Evolutionary conservation across 2,888 invertebrate genomes (phyloP), one percentile per base, ranked within the genome.

Genomic region (Brachynemurus nebulosus): DNA sequence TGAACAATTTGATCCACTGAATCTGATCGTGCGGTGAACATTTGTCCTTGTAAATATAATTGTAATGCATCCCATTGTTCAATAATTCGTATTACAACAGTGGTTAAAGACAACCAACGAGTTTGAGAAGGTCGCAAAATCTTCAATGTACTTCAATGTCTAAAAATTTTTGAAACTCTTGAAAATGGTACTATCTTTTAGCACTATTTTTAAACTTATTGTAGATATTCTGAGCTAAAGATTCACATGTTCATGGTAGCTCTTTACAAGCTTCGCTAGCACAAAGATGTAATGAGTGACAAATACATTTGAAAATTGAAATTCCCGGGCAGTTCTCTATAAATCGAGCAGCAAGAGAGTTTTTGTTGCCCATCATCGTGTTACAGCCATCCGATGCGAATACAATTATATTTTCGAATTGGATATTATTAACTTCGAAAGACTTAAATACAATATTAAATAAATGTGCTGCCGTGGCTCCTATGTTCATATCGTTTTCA

Each of bases 271-370:
- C 57, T 42, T 55, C 51, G 44, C 53, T 55, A 17, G 55, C 56
- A 40, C 57, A 59, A 9, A 60, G 43, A 48, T 57, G 56, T 39
- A 55, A 21, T 1, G 56, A 57, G 47, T 60, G 59, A 35, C 57
- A 59, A 16, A 57, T 42, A 36, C 57, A 61, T 50, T 57, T 57
- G 1, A 53, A 38, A 23, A 55, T 52, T 7, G 17, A 44, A 9
- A 53, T 54, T 17, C 53, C 54, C 2, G 54, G 52, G 42, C 42
- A 49, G 1, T 40, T 20, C 17, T 45, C n/a, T 6, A 16, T 44
- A 23, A 57, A 50, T 45, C 54, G 36, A 16, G 46, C 48, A 14
- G 55, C 48, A 5, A 58, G 57, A 1, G 55, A 58, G 46, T 59
- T 57, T 4, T 50, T 39, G 4, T 20, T 12, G 2, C 58, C 57